These are phyloP conservation scores for Melanocharis versteri DNA, from an alignment of 2,113 vertebrate genomes.

Conservation along the genomic window DNA sequence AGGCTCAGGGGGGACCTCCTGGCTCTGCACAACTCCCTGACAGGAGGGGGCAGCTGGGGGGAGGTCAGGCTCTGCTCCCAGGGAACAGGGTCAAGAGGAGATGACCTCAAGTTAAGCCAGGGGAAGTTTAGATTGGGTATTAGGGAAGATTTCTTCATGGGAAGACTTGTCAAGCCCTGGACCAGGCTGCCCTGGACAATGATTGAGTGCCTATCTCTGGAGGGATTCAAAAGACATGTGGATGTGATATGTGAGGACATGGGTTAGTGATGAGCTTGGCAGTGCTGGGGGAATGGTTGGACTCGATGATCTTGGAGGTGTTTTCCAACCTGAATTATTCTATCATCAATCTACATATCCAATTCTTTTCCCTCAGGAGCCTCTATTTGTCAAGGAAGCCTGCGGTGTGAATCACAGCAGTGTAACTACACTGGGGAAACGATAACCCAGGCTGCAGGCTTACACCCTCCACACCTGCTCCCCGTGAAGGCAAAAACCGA, in stretches of 20 bases:
- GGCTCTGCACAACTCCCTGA: not conserved
- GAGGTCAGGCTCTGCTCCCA: not conserved
- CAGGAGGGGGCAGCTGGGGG: fast-evolving
- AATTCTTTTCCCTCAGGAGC: not conserved
- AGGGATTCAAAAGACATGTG: not conserved
- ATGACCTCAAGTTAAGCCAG: not conserved
- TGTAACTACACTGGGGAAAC: not conserved
- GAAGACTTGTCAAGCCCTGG: not conserved
- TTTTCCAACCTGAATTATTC: not conserved
- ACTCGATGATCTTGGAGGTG: not conserved
- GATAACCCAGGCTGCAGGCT: not conserved
- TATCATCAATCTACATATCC: not conserved
- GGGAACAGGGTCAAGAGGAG: not conserved
- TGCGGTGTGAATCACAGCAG: not conserved
- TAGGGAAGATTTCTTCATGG: not conserved
- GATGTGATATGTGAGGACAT: not conserved
- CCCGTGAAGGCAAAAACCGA: not conserved
- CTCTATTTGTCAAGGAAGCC: not conserved
- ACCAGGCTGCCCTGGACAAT: not conserved
- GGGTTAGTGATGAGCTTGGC: not conserved
- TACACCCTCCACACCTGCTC: not conserved
- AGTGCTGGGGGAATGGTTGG: not conserved
- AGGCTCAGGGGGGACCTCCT: not conserved
- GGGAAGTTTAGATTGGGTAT: not conserved
- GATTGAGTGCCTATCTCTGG: not conserved